These are phyloP conservation scores for Lacerta bilineata DNA, from an alignment of 2,797 vertebrate species.

Conservation along the genomic window DNA sequence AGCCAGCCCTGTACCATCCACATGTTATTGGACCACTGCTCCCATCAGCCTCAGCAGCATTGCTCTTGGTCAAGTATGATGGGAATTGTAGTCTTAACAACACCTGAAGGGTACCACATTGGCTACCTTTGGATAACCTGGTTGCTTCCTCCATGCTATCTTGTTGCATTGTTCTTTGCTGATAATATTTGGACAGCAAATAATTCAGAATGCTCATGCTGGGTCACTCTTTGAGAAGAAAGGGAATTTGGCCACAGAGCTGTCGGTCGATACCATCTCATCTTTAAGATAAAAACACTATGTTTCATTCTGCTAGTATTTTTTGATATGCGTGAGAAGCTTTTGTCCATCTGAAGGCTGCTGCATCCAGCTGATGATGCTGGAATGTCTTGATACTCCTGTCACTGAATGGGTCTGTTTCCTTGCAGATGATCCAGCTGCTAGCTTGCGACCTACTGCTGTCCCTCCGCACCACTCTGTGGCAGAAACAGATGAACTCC, in stretches of 20 bases:
- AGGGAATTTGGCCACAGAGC: neutral
- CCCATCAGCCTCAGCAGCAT: no score
- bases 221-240: neutral
- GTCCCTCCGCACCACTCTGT: constrained; percentile 92
- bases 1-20: no score
- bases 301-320: fast-evolving
- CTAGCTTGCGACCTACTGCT: constrained; percentile 94
- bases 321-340: neutral
- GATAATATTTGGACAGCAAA: neutral
- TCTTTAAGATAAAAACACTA: neutral
- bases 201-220: neutral
- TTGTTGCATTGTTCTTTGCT: neutral
- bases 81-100: no score
- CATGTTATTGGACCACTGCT: no score
- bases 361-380: neutral
- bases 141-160: neutral
- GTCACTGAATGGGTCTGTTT: neutral
- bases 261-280: neutral
- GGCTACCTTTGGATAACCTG: no score
- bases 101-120: no score
- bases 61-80: no score
- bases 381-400: neutral
- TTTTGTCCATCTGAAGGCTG: no score
- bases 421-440: constrained; percentile 90
- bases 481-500: constrained; percentile 87